phyloP scores from a whole-genome alignment of 1,140 invertebrate species.

The Asbolus verrucosus region DNA sequence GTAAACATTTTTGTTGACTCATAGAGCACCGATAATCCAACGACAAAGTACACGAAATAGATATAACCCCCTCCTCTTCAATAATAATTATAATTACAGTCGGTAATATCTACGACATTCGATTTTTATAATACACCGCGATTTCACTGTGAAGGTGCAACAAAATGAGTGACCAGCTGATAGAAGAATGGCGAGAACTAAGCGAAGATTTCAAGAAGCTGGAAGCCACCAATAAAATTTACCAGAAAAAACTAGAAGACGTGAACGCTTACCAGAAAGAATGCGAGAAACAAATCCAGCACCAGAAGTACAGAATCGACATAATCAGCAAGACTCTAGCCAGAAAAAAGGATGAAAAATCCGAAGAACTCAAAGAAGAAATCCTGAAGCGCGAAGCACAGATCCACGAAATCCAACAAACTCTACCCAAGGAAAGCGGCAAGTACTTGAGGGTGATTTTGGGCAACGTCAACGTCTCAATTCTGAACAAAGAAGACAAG shows the following conservation, averaged over 20 bases:
- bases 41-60: slow-evolving; percentile 28
- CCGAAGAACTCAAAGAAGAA: slow-evolving; percentile 10
- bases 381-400: slow-evolving; percentile 73
- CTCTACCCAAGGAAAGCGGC: slow-evolving; percentile 86
- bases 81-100: too few species aligned
- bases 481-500: slow-evolving; percentile 95
- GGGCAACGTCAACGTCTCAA: slow-evolving; percentile 94
- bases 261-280: slow-evolving; percentile 22
- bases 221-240: slow-evolving; percentile 2
- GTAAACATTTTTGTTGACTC: slow-evolving; percentile 12
- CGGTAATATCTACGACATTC: too few species aligned
- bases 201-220: slow-evolving; percentile 28
- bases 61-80: not conserved
- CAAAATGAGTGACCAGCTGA: slow-evolving; percentile 8
- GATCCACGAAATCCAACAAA: slow-evolving; percentile 85
- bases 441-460: slow-evolving; percentile 92
- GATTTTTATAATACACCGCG: too few species aligned
- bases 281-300: slow-evolving; percentile 36
- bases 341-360: not conserved
- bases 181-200: slow-evolving; percentile 42
- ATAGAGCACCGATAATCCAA: slow-evolving; percentile 29
- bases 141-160: not conserved
- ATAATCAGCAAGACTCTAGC: slow-evolving; percentile 7
- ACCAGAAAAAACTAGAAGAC: slow-evolving; percentile 27
- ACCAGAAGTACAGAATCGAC: slow-evolving; percentile 36